Percentiles rank a stretch among this genome's conserved stretches.
Evolutionary conservation across 2,888 invertebrate genomes (phyloP).

Genomic region (Sphaerophoria taeniata): DNA sequence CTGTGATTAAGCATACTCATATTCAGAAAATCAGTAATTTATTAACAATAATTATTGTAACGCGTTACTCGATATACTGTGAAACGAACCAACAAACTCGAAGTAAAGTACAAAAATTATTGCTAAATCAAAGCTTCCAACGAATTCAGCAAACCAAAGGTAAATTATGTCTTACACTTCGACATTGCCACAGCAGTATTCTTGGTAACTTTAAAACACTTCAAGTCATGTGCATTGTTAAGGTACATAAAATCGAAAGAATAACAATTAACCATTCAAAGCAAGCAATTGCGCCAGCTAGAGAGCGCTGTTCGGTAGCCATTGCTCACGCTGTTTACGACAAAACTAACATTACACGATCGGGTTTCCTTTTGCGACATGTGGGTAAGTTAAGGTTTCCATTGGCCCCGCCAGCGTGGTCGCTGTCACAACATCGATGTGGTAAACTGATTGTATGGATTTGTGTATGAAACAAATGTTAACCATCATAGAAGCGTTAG

Average conservation of each 20-base stretch:
- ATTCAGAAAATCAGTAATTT: no score
- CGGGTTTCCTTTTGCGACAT: conserved; percentile 23
- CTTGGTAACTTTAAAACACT: neutral
- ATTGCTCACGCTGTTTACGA: conserved; percentile 49
- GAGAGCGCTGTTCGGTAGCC: conserved; percentile 56
- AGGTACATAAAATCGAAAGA: conserved; percentile 35
- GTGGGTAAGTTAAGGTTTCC: conserved; percentile 20
- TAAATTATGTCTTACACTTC: conserved; percentile 13
- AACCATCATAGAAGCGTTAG: conserved; percentile 39
- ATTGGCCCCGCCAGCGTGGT: neutral
- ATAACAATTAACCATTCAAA: conserved; percentile 69
- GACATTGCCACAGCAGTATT: conserved; percentile 30
- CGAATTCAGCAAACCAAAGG: conserved; percentile 12
- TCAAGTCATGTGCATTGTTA: neutral
- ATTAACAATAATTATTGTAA: neutral
- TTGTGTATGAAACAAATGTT: conserved; percentile 26
- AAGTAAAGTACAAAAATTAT: no score
- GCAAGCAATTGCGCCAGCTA: conserved; percentile 51
- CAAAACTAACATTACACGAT: conserved; percentile 46
- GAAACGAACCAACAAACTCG: no score
- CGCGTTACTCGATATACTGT: no score
- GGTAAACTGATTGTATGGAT: conserved; percentile 20
- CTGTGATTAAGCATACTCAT: no score
- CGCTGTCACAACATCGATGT: conserved; percentile 11
- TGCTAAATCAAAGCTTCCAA: conserved; percentile 19